These are phyloP conservation scores for Brachionus rubens DNA, from an alignment of 1,140 invertebrate genomes.

Conservation along the genomic window DNA sequence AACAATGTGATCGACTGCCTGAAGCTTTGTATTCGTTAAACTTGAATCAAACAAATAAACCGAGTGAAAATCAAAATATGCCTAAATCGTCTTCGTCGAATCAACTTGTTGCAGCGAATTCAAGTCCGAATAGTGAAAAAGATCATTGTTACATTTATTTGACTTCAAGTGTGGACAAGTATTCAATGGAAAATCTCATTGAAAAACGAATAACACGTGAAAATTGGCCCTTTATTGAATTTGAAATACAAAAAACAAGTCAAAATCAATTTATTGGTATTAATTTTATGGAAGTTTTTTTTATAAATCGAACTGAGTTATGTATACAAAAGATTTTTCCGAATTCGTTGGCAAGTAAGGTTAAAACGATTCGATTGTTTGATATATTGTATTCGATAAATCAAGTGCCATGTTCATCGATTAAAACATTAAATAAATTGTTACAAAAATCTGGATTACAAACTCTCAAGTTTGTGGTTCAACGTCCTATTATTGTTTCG, in stretches of 20 bases:
- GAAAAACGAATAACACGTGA: conserved; percentile 16
- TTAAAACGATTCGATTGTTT: not conserved
- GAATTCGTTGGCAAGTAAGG: not conserved
- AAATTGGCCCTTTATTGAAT: conserved; percentile 34
- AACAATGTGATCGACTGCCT: conserved; percentile 28
- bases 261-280: conserved; percentile 15
- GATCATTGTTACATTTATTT: not conserved
- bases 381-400: conserved; percentile 44
- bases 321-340: conserved; percentile 19
- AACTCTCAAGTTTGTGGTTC: conserved; percentile 26
- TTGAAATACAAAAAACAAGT: conserved; percentile 30
- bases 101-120: not conserved
- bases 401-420: not conserved
- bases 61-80: not conserved
- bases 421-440: conserved; percentile 10
- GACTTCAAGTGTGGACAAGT: conserved; percentile 1
- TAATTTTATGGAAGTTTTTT: conserved; percentile 44
- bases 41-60: not conserved
- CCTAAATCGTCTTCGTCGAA: not conserved
- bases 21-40: conserved; percentile 27
- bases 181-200: conserved; percentile 19
- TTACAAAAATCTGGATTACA: not conserved
- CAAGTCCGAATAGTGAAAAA: not conserved
- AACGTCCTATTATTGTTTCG: conserved; percentile 4
- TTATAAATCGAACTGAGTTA: conserved; percentile 23